These are phyloP conservation scores for Sebastes paucispinis DNA, from an alignment of 2,797 vertebrate species.

Conservation along the genomic window DNA sequence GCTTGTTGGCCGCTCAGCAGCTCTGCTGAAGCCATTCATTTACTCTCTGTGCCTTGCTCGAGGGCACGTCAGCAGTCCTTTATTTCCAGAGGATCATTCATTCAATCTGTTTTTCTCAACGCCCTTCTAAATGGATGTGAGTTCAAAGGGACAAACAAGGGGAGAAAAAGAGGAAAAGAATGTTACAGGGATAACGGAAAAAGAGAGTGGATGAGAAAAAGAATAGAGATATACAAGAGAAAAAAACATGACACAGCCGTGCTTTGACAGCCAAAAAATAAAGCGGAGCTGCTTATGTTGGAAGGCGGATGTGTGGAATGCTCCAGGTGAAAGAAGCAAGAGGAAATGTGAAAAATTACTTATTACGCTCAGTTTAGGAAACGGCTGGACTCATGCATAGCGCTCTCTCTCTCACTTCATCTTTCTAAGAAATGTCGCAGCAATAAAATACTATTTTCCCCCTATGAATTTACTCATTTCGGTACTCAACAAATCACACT, in stretches of 20 bases:
- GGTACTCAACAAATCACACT: slow-evolving; percentile 52
- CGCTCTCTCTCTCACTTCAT: slow-evolving; percentile 47
- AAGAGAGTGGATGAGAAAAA: slow-evolving; percentile 1
- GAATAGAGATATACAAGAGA: slow-evolving; percentile 8
- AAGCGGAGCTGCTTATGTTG: slow-evolving; percentile 75
- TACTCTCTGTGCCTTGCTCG: slow-evolving; percentile 14
- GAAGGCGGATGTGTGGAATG: slow-evolving; percentile 47
- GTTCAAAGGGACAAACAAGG: not conserved
- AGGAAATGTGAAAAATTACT: slow-evolving; percentile 76
- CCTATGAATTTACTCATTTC: slow-evolving; percentile 45
- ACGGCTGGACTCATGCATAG: slow-evolving; percentile 39
- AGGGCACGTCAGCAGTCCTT: not conserved
- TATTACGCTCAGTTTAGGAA: slow-evolving; percentile 64
- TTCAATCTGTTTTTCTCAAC: not conserved
- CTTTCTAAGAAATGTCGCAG: slow-evolving; percentile 42
- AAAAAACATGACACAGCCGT: slow-evolving; percentile 4
- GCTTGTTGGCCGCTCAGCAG: not conserved
- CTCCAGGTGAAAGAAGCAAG: slow-evolving; percentile 68
- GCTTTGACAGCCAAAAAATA: slow-evolving; percentile 62
- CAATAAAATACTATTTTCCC: slow-evolving; percentile 54
- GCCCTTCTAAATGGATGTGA: not conserved
- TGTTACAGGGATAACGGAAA: not conserved
- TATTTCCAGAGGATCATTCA: not conserved
- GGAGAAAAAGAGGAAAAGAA: not conserved
- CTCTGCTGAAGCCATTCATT: slow-evolving; percentile 5